phyloP scores from a whole-genome alignment of 2,888 invertebrate species.

The Catocala sponsa region DNA sequence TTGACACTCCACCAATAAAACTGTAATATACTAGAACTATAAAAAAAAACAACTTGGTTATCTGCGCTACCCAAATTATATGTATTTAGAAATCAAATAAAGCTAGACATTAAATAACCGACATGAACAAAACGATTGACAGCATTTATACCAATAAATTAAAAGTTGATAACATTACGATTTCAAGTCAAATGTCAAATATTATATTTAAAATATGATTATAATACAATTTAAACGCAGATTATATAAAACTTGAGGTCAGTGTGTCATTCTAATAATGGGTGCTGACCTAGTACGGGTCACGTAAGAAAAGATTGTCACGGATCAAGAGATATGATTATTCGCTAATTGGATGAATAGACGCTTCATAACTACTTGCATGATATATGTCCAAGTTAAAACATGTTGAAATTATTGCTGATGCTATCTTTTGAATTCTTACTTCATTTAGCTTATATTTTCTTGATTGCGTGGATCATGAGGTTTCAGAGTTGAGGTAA shows the following conservation, averaged over 20 bases:
- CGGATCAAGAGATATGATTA: not conserved
- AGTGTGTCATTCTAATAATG: conserved; percentile 10
- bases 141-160: conserved; percentile 11
- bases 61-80: too few relatives aligned
- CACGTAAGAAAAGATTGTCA: not conserved
- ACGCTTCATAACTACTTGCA: too few relatives aligned
- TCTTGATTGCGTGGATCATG: too few relatives aligned
- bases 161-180: conserved; percentile 14
- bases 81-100: not conserved
- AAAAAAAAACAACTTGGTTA: too few relatives aligned
- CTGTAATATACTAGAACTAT: too few relatives aligned
- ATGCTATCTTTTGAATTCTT: too few relatives aligned
- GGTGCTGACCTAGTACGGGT: not conserved
- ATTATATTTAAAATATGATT: conserved; percentile 16
- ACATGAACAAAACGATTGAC: not conserved
- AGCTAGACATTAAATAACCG: not conserved
- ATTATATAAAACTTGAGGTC: conserved; percentile 23
- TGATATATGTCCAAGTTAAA: too few relatives aligned
- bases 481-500: too few relatives aligned
- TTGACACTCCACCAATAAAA: too few relatives aligned
- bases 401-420: too few relatives aligned
- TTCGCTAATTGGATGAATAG: not conserved
- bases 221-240: conserved; percentile 12
- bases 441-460: too few relatives aligned
- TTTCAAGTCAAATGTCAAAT: conserved; percentile 15